Percentiles rank a stretch among this genome's conserved stretches.
phyloP scores from a whole-genome alignment of 2,113 vertebrate species.

The human (Homo sapiens) region GRCh38 chr4:55377501-55378000 shows the following conservation, averaged over 20 bases:
- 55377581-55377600: background rate
- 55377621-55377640: background rate
- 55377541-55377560: background rate
- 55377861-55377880: background rate
- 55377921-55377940: background rate
- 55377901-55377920: background rate
- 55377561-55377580: background rate
- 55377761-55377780: background rate
- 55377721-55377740: background rate
- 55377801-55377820: background rate
- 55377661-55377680: no score
- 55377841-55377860: background rate
- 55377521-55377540: background rate
- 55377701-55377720: background rate
- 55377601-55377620: background rate
- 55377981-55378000: background rate
- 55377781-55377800: background rate
- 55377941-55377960: background rate
- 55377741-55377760: background rate
- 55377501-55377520: background rate
- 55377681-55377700: background rate
- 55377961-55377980: background rate
- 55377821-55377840: background rate
- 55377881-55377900: background rate
- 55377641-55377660: background rate